Conservation (phyloP, 2,113 vertebrate genomes). For the Corythornis madagascariensis region DNA sequence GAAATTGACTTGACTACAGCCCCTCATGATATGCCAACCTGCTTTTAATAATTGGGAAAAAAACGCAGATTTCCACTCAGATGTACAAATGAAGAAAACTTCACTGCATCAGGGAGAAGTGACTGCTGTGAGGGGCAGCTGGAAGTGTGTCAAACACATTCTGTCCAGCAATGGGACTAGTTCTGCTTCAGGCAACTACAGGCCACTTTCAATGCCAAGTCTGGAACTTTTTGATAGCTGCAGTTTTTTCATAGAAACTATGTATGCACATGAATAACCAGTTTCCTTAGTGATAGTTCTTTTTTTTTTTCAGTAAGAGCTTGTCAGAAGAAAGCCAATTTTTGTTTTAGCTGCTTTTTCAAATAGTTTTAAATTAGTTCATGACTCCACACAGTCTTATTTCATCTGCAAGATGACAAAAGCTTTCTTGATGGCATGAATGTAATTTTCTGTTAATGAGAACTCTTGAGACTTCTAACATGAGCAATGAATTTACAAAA, state of each 20-base stretch:
- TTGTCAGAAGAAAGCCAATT: neutral
- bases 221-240: neutral
- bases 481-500: constrained; percentile 43
- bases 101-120: neutral
- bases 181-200: neutral
- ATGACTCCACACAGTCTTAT: neutral
- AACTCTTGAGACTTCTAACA: constrained; percentile 56
- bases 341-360: constrained; percentile 23
- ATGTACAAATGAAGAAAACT: neutral
- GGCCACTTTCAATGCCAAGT: neutral
- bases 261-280: neutral
- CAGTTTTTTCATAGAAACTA: neutral
- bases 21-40: neutral
- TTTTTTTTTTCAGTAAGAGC: neutral
- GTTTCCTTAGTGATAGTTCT: neutral
- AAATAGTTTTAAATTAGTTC: constrained; percentile 34
- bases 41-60: constrained; percentile 28
- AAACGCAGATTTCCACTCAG: neutral
- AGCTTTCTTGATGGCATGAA: constrained; percentile 31
- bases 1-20: neutral
- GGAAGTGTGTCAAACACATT: neutral
- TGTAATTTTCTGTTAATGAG: constrained; percentile 63
- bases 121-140: neutral
- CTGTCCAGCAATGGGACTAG: neutral
- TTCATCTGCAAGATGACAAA: constrained; percentile 62